Evolutionary conservation across 2,797 vertebrate species (phyloP).

Genomic region (Linurgus olivaceus): DNA sequence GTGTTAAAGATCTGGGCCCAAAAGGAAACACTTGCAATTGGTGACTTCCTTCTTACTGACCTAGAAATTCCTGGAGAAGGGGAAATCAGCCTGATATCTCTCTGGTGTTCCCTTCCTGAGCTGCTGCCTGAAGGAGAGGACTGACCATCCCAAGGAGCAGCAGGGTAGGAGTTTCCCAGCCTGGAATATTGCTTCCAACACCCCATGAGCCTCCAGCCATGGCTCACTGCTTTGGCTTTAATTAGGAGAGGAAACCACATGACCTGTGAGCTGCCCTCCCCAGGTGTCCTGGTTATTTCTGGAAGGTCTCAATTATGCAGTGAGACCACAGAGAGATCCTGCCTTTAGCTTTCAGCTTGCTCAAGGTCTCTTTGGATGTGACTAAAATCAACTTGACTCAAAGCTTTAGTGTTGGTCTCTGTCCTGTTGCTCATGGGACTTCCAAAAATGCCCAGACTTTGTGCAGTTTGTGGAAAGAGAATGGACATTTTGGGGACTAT

Average conservation of each 20-base stretch:
- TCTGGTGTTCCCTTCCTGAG: not conserved
- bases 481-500: not conserved
- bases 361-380: not conserved
- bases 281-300: not conserved
- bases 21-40: constrained; percentile 3
- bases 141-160: not conserved
- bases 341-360: not conserved
- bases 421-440: not conserved
- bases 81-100: not conserved
- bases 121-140: not conserved
- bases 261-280: not conserved
- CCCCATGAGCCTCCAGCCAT: not conserved
- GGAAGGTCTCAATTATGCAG: not conserved
- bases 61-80: not conserved
- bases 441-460: not conserved
- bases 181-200: not conserved
- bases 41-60: not conserved
- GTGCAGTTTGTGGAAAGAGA: not conserved
- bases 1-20: not conserved
- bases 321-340: not conserved
- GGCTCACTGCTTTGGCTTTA: not conserved
- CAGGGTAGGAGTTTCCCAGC: not conserved
- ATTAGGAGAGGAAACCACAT: not conserved
- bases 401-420: not conserved
- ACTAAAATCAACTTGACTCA: not conserved